phyloP scores from a whole-genome alignment of 64 coral and sea anemone species.

The Porites lutea region DNA sequence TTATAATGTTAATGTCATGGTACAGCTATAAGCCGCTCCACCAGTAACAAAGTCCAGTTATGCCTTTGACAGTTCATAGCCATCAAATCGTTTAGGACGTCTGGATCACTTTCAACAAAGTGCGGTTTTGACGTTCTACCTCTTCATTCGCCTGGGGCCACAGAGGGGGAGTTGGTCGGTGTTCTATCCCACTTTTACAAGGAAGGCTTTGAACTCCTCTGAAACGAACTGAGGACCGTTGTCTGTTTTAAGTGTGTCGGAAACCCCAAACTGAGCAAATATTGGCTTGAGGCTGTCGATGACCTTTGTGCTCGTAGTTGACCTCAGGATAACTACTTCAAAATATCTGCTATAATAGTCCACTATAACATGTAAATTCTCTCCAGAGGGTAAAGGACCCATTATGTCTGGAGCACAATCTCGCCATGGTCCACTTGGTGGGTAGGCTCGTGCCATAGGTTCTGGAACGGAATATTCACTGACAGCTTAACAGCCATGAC shows the following conservation, averaged over 20 bases:
- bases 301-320: too few relatives aligned
- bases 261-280: background rate
- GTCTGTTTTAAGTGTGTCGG: background rate
- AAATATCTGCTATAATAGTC: too few relatives aligned
- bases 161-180: background rate
- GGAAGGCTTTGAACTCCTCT: background rate
- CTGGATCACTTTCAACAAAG: background rate
- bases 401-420: background rate
- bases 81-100: too few relatives aligned
- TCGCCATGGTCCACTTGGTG: slow-evolving; percentile 2
- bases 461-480: background rate
- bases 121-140: background rate
- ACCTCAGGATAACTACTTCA: too few relatives aligned
- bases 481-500: background rate
- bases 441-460: background rate
- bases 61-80: too few relatives aligned
- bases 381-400: background rate
- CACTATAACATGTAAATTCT: background rate
- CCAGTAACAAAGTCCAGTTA: too few relatives aligned
- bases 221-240: background rate
- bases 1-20: too few relatives aligned
- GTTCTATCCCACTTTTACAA: background rate
- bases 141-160: background rate
- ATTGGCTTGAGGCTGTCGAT: too few relatives aligned
- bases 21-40: too few relatives aligned